Evolutionary conservation across 2,797 vertebrate species (phyloP), one percentile per base, ranked within the genome.

Genomic region (Enteromius mattozi): DNA sequence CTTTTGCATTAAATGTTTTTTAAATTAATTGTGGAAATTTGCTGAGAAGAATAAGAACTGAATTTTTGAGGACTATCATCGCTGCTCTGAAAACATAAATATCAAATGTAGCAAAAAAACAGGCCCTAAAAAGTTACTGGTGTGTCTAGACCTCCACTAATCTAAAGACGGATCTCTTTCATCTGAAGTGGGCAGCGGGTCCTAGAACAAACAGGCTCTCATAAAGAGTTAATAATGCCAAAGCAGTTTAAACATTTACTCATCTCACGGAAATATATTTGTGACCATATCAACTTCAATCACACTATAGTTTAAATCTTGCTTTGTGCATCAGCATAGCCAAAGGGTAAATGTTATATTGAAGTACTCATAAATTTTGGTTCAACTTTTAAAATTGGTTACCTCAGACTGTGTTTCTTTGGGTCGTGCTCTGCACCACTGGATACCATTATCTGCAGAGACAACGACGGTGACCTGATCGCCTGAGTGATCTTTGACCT

Each of bases 381-480:
- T 51, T 51, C 17, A 54, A 75, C 72, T 14, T 75, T 21, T 54
- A 2, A 71, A 74, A 49, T 8, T 0, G 9, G 33, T 93, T 96
- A 90, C 96, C 95, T 94, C 94, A 93, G 80, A 92, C 95, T 93
- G 92, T 0, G 90, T 81, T 14, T 94, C 93, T 87, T 94, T 94
- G 12, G 89, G 37, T 37, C 89, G 92, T 59, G 94, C 93, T n/a
- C 88, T 91, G 87, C 90, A 91, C 92, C 96, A 97, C 90, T 96
- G 97, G 93, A 99, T 97, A 91, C 98, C 98, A 85, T 93, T 93
- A 92, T 98, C 97, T 91, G 96, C 98, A 89, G 92, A 96, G 92
- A 99, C 96, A 80, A 97, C 85, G 88, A 99, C 96, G 82, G 96
- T 96, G 91, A 96, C 95, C 88, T 95, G 89, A 56, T 87, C 93